Conservation (phyloP, 2,797 vertebrate species). For the Epinephelus awoara region DNA sequence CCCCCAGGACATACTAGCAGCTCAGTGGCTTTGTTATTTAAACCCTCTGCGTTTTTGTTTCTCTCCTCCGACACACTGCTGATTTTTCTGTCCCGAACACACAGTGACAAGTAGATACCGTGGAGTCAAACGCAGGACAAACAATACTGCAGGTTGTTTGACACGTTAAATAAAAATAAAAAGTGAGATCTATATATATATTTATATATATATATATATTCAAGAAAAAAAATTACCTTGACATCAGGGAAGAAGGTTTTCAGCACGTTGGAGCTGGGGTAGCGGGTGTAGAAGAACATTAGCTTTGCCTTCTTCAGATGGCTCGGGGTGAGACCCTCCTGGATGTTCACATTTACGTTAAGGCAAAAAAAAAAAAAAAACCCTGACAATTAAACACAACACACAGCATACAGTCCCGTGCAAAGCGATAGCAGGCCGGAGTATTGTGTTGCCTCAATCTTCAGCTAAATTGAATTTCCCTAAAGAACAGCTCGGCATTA, state of each 20-base stretch:
- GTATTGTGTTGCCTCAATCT: constrained; percentile 82
- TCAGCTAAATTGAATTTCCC: constrained; percentile 81
- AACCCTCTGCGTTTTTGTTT: constrained; percentile 85
- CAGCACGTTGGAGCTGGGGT: constrained; percentile 94
- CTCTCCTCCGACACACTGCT: constrained; percentile 84
- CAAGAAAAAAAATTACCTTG: constrained; percentile 87
- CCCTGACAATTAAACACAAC: constrained; percentile 66
- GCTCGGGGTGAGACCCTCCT: constrained; percentile 94
- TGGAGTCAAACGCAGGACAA: constrained; percentile 51
- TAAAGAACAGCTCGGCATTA: constrained; percentile 84
- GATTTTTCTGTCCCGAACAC: constrained; percentile 75
- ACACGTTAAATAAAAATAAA: constrained; percentile 6
- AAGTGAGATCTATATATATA: background rate
- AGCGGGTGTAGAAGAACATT: constrained; percentile 99
- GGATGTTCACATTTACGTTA: constrained; percentile 88
- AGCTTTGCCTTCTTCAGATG: constrained; percentile 98
- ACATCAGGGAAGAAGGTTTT: constrained; percentile 96
- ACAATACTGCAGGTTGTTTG: constrained; percentile 31
- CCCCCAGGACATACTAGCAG: constrained; percentile 86
- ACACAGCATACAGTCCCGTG: constrained; percentile 40
- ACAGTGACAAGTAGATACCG: constrained; percentile 75
- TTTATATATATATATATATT: no score
- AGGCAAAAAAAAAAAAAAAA: constrained; percentile 74
- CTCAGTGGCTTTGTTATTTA: constrained; percentile 85
- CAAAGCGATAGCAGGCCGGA: constrained; percentile 79